Evolutionary conservation across 1,140 invertebrate species (phyloP), one percentile per base, ranked within the genome.

Genomic region (Drosophila tani): DNA sequence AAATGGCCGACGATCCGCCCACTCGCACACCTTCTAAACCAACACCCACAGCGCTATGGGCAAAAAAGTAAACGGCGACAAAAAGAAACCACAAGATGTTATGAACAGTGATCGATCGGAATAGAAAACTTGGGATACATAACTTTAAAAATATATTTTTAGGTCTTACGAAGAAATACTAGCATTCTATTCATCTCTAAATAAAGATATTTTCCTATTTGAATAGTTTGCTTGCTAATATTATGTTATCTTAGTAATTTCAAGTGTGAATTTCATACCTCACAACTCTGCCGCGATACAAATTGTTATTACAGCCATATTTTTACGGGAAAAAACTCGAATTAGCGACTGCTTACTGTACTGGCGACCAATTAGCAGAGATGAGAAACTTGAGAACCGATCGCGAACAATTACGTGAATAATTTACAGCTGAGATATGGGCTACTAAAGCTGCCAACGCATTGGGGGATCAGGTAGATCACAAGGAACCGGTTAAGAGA

Each of bases 361-460:
- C 41, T 27, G 21, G 29, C n/a, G 78, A 51, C 67, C 76, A 83
- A 83, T 88, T 88, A 84, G 73, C 80, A 51, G 62, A 74, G 65
- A 66, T 67, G 75, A 59, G 65, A 87, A 82, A 82, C 77, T 81
- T 77, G 63, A 88, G 80, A 88, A 74, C 57, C 84, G 51, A 88
- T 88, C 84, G 73, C 70, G 24, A 62, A 79, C 70, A 90, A 84
- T 90, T 90, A 88, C 67, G 69, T 80, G 81, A 80, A 90, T 90
- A 88, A 88, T 88, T 90, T 90, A 90, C 69, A 63, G 64, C 55
- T 65, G 60, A 90, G 67, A 87, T 79, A 77, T 60, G 58, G 56
- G 66, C 71, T 84, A 75, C 65, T 66, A 58, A 79, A 83, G 71
- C 81, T 65, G 64, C 75, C 75, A 83, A 84, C 65, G 73, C 81